A percentile compares a stretch with the other conserved stretches of the same genome.
Conservation (phyloP, 2,797 vertebrate genomes). For the Diplodus sargus region DNA sequence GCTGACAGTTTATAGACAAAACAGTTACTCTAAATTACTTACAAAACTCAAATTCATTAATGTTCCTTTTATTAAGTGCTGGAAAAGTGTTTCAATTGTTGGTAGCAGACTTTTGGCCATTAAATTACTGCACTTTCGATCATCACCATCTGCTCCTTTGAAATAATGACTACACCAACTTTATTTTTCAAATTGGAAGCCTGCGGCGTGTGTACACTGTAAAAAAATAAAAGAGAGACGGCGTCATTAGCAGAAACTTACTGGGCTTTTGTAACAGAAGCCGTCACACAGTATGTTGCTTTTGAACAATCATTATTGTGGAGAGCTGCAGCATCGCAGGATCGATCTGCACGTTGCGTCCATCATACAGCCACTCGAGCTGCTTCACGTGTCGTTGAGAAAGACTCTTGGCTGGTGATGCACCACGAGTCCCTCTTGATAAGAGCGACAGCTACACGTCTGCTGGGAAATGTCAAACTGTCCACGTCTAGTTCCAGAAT, state of each 20-base stretch:
- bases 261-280: no score
- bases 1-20: no score
- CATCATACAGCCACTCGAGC: background rate
- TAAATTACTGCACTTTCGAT: background rate
- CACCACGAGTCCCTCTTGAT: constrained; percentile 1
- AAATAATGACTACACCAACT: no score
- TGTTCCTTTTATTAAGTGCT: background rate
- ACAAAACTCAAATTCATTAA: background rate
- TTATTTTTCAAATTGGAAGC: no score
- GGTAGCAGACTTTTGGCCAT: background rate
- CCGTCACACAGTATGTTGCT: no score
- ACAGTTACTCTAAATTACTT: no score
- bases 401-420: constrained; percentile 8
- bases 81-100: background rate
- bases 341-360: background rate
- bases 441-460: background rate
- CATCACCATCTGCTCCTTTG: background rate
- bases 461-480: background rate
- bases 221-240: background rate
- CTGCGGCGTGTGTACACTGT: background rate
- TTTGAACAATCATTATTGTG: no score
- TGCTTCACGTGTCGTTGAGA: background rate
- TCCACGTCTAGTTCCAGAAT: background rate
- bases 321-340: background rate
- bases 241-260: no score